phyloP scores from a whole-genome alignment of 2,888 invertebrate genomes.

The Plebejus argus region DNA sequence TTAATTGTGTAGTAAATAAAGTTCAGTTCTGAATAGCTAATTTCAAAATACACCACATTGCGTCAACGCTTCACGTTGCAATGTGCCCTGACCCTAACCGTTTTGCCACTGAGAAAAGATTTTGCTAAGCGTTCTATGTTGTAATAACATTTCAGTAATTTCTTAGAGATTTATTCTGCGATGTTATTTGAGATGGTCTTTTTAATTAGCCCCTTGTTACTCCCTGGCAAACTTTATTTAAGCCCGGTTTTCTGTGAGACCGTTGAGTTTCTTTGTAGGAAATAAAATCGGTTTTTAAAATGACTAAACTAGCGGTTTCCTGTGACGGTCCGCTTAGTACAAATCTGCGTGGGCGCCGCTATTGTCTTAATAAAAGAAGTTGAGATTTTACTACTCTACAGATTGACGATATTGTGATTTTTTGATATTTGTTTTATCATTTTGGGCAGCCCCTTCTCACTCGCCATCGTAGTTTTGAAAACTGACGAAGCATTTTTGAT shows the following conservation, averaged over 20 bases:
- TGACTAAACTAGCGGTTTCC: conserved; percentile 8
- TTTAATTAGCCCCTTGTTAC: neutral
- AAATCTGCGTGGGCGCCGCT: conserved; percentile 2
- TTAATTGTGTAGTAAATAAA: too few species aligned
- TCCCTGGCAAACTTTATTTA: too few species aligned
- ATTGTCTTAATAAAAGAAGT: conserved; percentile 11
- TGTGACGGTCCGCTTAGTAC: neutral
- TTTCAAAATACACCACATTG: too few species aligned
- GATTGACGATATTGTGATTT: too few species aligned
- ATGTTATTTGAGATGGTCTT: neutral
- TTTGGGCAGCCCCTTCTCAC: too few species aligned
- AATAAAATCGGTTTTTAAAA: neutral
- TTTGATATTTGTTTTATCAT: too few species aligned
- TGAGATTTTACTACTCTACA: neutral
- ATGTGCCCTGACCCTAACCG: too few species aligned
- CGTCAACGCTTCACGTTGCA: too few species aligned
- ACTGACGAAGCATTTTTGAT: too few species aligned
- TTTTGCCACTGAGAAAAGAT: too few species aligned
- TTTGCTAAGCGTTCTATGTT: conserved; percentile 28
- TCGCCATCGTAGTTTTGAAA: too few species aligned
- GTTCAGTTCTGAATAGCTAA: too few species aligned
- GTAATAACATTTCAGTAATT: conserved; percentile 1
- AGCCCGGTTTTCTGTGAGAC: neutral
- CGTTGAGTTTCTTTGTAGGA: neutral
- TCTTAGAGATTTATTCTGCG: neutral